Evolutionary conservation across 2,888 invertebrate genomes (phyloP), one percentile per base, ranked within the genome.

Genomic region (Mechanitis messenoides): DNA sequence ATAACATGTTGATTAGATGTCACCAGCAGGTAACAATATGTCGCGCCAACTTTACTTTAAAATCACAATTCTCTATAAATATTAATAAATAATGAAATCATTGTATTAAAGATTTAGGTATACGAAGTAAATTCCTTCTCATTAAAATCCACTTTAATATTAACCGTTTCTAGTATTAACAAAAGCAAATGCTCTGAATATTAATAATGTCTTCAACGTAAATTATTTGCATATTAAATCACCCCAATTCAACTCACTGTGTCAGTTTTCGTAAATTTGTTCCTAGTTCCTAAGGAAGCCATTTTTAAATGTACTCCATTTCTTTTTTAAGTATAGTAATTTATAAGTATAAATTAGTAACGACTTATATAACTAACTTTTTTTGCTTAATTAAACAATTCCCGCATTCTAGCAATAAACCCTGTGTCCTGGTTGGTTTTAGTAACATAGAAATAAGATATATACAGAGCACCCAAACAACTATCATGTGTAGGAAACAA

Each of bases 141-240:
- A 61, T 61, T 58, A 59, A 62, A 65, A 58, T 56, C 46, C 31
- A 45, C 59, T 45, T 59, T 53, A 55, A 50, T 54, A 53, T 60
- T 35, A 53, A 50, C 57, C 59, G 54, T 46, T 33, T 45, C 59
- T 50, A 28, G 31, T 45, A 60, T 55, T 53, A 58, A 33, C 57
- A 54, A 45, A 50, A 42, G 42, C 50, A 50, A 59, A 31, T 61
- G 53, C 31, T 54, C 56, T 20, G 55, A 45, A 58, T 62, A 57
- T 61, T 64, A 64, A 62, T 58, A 58, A 56, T 42, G 57, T 56
- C 53, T 55, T n/a, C 53, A 53, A 46, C 45, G 55, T 58, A 59
- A 60, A 60, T 54, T 62, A 62, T 60, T 60, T 62, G 56, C 56
- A 58, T 62, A 50, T 58, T 60, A 62, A 65, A 56, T 58, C 54